Evolutionary conservation across 2,888 invertebrate species (phyloP), one percentile per base, ranked within the genome.

Genomic region (Dolomedes plantarius): DNA sequence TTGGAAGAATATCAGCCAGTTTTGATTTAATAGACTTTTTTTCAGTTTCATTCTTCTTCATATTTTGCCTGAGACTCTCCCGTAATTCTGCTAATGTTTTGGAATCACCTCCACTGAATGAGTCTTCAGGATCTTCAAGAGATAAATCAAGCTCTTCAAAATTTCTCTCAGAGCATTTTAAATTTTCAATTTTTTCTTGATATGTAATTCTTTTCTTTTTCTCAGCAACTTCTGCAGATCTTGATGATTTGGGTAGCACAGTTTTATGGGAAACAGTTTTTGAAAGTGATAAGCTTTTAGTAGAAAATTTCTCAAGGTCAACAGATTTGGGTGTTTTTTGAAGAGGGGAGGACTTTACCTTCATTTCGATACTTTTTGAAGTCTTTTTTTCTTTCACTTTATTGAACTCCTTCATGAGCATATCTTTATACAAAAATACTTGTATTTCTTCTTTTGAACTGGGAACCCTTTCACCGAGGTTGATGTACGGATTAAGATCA

Each of bases 61-160:
- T 72, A 27, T 32, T 79, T 23, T 79, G 71, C 6, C 74, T 31
- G 23, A 67, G 31, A 50, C 77, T 77, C 36, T 77, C 77, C 19
- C 77, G 65, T 19, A 83, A 72, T 29, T 83, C 83, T 1, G 83
- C 83, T 16, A 83, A 29, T 6, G 83, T 83, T 28, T 81, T 81
- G 3, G 72, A 67, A 19, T 83, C 83, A 9, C 83, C 83, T 1
- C 62, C 77, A 32, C 31, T 77, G 7, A 77, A 27, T 1, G 73
- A 19, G 41, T 83, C 83, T 29, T 83, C 83, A 16, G 39, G 31
- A 31, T 65, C 65, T 27, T 71, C 64, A 27, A 64, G 31, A 27
- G 64, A 29, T 13, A 31, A 11, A 0, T 56, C 56, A 0, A 50
- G 7, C 32, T 71, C 71, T 11, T 36, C 36, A 31, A n/a, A 31